phyloP scores from a whole-genome alignment of 2,888 invertebrate species.

The Diaphora mendica region DNA sequence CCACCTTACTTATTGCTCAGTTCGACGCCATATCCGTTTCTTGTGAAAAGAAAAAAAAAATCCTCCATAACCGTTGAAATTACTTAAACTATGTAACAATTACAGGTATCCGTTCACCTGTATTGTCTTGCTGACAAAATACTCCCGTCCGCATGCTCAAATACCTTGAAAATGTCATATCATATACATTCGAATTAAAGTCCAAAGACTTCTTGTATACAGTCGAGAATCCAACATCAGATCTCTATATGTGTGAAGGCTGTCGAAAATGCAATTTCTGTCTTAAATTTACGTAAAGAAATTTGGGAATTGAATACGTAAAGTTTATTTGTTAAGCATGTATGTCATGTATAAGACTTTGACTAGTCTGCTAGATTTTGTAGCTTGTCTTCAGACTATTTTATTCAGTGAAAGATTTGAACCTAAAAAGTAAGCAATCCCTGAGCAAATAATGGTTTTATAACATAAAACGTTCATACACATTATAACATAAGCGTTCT shows the following conservation, averaged over 20 bases:
- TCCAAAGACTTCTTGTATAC: neutral
- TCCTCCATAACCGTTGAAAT: slow-evolving; percentile 22
- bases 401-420: neutral
- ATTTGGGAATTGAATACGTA: neutral
- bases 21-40: neutral
- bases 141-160: slow-evolving; percentile 46
- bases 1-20: neutral
- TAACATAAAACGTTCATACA: neutral
- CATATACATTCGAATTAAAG: neutral
- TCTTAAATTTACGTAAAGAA: neutral
- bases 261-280: neutral
- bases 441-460: neutral
- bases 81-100: slow-evolving; percentile 42
- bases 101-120: slow-evolving; percentile 47
- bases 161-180: slow-evolving; percentile 32
- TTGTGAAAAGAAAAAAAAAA: neutral
- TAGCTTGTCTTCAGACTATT: neutral
- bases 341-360: no score
- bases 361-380: neutral
- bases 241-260: neutral
- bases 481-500: no score
- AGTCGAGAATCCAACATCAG: slow-evolving; percentile 3
- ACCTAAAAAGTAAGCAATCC: neutral
- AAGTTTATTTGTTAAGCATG: neutral
- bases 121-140: slow-evolving; percentile 53